Base-by-base conservation (phyloP, 53 echinoderm and acorn worm genomes). In the Mesocentrotus franciscanus region DNA sequence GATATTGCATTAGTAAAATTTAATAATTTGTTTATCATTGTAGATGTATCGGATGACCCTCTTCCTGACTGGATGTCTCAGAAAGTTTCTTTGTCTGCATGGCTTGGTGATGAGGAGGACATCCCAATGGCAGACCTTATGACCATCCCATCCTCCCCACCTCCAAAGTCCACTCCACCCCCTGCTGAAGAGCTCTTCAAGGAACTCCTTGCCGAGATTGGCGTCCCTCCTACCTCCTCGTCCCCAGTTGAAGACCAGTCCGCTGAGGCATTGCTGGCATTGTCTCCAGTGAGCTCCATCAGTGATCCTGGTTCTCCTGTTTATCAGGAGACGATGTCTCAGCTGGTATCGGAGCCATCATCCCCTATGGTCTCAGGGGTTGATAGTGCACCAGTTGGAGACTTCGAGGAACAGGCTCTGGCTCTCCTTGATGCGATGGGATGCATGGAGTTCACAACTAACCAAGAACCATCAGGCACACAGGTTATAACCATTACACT, bases 21-120 rank as follows among this genome's bases (percentile, higher is more conserved):
- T 5, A 49, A 13, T 16, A 18, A 18, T 64, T 78, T 78, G 16
- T 85, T 20, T 85, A 3, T 57, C n/a, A 26, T 85, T 85, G 24
- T 85, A 96, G 92, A 92, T 92, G 27, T 92, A 42, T 71, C 79
- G 16, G 92, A 95, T 92, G 96, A 97, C 84, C 96, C 96, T 29
- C 96, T 98, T 35, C 98, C 97, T 42, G 97, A 97, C 78, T 98
- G 98, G 98, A 98, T 98, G 98, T 97, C 98, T n/a, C 97, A 97
- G 95, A 98, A 98, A 92, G 95, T 98, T 72, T 76, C 95, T 78
- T 85, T 98, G 91, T 90, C 95, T 49, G 87, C 90, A n/a, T 98
- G 98, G 98, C 97, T 97, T 57, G 97, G 97, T 61, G 97, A 93
- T 78, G 93, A 93, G 60, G 93, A 93, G 57, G 93, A 93, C 93